Evolutionary conservation across 1,140 invertebrate species (phyloP).

Genomic region (Zaprionus davidi): DNA sequence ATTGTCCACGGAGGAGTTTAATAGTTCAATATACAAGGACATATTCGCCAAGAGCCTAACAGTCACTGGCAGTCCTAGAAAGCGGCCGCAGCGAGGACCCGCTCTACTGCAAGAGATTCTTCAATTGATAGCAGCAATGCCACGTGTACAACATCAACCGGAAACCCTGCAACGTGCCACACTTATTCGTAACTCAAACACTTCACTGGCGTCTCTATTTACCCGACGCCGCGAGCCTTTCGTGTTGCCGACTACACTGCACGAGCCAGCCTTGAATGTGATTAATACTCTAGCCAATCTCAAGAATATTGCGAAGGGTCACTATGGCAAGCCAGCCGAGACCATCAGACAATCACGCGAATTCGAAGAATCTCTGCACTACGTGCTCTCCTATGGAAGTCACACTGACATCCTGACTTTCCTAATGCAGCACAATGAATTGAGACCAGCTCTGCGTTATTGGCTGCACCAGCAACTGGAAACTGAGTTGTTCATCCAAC

Average conservation of each 20-base stretch:
- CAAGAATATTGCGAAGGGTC: conserved; percentile 85
- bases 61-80: conserved; percentile 23
- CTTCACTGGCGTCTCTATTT: conserved; percentile 66
- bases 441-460: conserved; percentile 87
- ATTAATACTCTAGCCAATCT: conserved; percentile 86
- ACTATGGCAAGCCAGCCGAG: conserved; percentile 80
- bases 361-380: conserved; percentile 90
- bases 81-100: conserved; percentile 85
- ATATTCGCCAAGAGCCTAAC: conserved; percentile 47
- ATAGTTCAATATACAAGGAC: conserved; percentile 53
- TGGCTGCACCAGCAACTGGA: conserved; percentile 88
- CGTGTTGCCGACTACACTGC: conserved; percentile 84
- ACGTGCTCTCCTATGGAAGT: conserved; percentile 89
- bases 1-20: conserved; percentile 78
- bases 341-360: conserved; percentile 85
- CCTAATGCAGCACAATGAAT: conserved; percentile 87
- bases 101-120: conserved; percentile 89
- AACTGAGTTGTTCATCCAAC: conserved; percentile 89
- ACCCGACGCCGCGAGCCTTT: conserved; percentile 82
- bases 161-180: conserved; percentile 73
- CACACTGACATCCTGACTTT: conserved; percentile 89
- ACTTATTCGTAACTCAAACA: conserved; percentile 74
- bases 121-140: conserved; percentile 87
- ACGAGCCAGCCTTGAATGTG: conserved; percentile 86
- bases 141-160: conserved; percentile 82